phyloP scores from a whole-genome alignment of 2,797 vertebrate genomes.

The Sphaeramia orbicularis region DNA sequence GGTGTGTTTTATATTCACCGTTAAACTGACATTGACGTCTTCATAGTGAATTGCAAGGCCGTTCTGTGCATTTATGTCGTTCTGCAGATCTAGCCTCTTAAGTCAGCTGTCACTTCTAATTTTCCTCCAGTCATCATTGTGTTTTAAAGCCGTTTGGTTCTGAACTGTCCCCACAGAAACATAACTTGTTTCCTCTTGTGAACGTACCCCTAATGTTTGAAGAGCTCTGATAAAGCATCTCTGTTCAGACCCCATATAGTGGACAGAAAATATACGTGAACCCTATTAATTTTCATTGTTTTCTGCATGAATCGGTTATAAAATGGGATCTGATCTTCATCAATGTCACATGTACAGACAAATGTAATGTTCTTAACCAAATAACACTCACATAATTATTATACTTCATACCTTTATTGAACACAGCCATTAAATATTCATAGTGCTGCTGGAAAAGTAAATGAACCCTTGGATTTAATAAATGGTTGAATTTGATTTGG shows the following conservation, averaged over 20 bases:
- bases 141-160: slow-evolving; percentile 47
- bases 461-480: no score
- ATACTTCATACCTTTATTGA: no score
- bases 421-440: no score
- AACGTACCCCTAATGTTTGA: slow-evolving; percentile 37
- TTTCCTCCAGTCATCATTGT: slow-evolving; percentile 30
- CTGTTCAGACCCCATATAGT: slow-evolving; percentile 37
- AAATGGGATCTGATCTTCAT: no score
- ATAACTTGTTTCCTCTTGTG: slow-evolving; percentile 28
- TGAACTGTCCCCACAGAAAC: slow-evolving; percentile 22
- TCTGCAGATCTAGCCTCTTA: slow-evolving; percentile 49
- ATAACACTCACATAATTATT: no score
- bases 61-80: slow-evolving; percentile 31
- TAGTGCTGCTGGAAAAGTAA: no score
- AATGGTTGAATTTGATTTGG: no score
- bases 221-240: slow-evolving; percentile 37
- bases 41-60: slow-evolving; percentile 33
- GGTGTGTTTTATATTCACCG: slow-evolving; percentile 40
- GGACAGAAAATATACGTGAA: no score
- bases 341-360: no score
- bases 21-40: slow-evolving; percentile 63
- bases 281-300: no score
- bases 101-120: slow-evolving; percentile 56
- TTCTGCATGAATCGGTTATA: no score
- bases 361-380: no score